Evolutionary conservation across 1,140 invertebrate species (phyloP).

Genomic region (Druon quercuslanigerum): DNA sequence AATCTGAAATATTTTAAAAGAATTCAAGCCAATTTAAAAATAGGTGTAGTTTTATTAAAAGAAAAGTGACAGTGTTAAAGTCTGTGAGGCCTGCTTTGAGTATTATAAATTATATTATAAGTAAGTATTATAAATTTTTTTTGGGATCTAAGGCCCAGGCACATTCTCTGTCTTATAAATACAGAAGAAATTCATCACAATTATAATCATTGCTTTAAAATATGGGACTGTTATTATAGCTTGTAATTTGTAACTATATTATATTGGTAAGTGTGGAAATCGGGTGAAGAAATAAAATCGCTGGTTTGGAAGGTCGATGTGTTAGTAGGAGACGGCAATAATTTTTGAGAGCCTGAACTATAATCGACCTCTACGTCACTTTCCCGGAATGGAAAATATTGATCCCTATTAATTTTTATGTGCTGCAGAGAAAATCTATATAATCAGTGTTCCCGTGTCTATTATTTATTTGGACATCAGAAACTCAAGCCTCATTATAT

Average conservation of each 20-base stretch:
- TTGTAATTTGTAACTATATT: constrained; percentile 10
- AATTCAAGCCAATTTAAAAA: too few species aligned
- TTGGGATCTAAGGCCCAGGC: too few species aligned
- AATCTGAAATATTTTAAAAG: too few species aligned
- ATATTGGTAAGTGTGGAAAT: constrained; percentile 9
- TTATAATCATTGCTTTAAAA: neutral
- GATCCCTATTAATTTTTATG: neutral
- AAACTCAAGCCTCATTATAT: neutral
- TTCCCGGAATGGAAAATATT: constrained; percentile 9
- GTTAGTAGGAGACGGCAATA: constrained; percentile 29
- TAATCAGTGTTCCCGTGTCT: neutral
- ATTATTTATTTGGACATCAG: constrained; percentile 6
- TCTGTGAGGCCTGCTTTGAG: too few species aligned
- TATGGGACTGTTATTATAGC: neutral
- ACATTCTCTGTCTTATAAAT: too few species aligned
- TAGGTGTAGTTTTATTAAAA: too few species aligned
- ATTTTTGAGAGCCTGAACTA: constrained; percentile 26
- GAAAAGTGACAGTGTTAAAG: too few species aligned
- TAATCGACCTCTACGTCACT: neutral
- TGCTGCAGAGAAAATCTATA: neutral
- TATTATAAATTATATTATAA: too few species aligned
- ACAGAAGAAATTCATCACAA: too few species aligned
- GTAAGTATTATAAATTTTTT: too few species aligned
- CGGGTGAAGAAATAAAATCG: constrained; percentile 14
- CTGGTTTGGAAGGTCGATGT: constrained; percentile 33